phyloP scores from a whole-genome alignment of 2,113 vertebrate genomes.

The Cottus gobio region DNA sequence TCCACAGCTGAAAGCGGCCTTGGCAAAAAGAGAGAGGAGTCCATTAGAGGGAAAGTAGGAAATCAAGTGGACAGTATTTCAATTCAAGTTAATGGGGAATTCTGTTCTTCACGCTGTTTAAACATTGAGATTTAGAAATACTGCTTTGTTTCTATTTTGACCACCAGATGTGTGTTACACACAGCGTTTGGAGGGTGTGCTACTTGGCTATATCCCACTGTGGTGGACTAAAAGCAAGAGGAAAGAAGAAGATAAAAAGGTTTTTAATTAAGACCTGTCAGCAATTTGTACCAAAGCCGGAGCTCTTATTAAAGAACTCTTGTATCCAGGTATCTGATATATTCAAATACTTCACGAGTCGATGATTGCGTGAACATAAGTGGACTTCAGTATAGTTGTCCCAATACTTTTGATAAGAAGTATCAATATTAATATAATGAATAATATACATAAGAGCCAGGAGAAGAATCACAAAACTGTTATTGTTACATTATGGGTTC shows the following conservation, averaged over 20 bases:
- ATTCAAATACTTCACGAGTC: not conserved
- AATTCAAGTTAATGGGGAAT: constrained; percentile 8
- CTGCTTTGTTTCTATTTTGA: not conserved
- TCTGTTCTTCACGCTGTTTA: not conserved
- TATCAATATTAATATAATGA: not conserved
- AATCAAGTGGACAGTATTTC: constrained; percentile 4
- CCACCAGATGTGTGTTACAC: not conserved
- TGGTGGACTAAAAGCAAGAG: not conserved
- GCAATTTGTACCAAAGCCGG: not conserved
- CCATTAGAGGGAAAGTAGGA: constrained; percentile 10
- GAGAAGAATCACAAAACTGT: not conserved
- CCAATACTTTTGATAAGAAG: not conserved
- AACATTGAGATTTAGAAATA: not conserved
- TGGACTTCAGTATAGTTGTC: not conserved
- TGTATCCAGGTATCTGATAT: not conserved
- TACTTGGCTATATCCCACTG: not conserved
- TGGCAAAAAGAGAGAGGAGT: not conserved
- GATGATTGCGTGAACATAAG: not conserved
- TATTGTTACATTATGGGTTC: not conserved
- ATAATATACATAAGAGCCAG: no score
- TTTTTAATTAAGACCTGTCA: not conserved
- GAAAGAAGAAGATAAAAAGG: not conserved
- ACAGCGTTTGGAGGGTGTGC: not conserved
- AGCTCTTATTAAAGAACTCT: not conserved
- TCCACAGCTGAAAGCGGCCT: constrained; percentile 41